Evolutionary conservation across 2,797 vertebrate species (phyloP), one percentile per base, ranked within the genome.

Genomic region (Bradypodion pumilum): DNA sequence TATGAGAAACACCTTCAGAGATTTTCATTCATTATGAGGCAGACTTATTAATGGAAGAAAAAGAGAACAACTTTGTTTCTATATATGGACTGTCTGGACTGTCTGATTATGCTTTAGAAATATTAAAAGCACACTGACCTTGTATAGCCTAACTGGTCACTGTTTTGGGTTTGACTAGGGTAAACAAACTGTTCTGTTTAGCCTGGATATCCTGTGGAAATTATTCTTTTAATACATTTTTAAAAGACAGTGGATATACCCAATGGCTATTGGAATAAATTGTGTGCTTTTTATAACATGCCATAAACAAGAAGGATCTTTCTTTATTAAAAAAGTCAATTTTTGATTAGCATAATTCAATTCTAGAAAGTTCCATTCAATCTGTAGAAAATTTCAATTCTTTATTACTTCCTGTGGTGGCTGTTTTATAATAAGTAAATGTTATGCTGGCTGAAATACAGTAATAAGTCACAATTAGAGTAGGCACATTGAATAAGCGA

Each of bases 151-250:
- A 37, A 37, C 56, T 42, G 1, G 0, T 1, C 74, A 23, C 75
- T 66, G 80, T 62, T 52, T 70, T 89, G 86, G 81, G 81, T 0
- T 32, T 29, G n/a, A 52, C 78, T 83, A 85, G 42, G 37, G 52
- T 75, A 84, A 86, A 79, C 19, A 60, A 0, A 0, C 65, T 84
- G 59, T 32, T 23, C 0, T 0, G 3, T 7, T 75, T 86, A 86
- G 82, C 83, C 76, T 87, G 87, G 75, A 35, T 86, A 72, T 89
- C 82, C 65, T 5, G 59, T 81, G 81, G 79, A 91, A 91, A 74
- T 63, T 27, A 70, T n/a, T 87, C n/a, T 78, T 0, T 0, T 37
- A 77, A 40, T 83, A 60, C 88, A 56, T 56, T 49, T 37, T 49
- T 49, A 49, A 49, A 49, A 49, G 46, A 46, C 52, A 56, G 19